Evolutionary conservation across 2,888 invertebrate species (phyloP).

Genomic region (Tenthredo mesomela): DNA sequence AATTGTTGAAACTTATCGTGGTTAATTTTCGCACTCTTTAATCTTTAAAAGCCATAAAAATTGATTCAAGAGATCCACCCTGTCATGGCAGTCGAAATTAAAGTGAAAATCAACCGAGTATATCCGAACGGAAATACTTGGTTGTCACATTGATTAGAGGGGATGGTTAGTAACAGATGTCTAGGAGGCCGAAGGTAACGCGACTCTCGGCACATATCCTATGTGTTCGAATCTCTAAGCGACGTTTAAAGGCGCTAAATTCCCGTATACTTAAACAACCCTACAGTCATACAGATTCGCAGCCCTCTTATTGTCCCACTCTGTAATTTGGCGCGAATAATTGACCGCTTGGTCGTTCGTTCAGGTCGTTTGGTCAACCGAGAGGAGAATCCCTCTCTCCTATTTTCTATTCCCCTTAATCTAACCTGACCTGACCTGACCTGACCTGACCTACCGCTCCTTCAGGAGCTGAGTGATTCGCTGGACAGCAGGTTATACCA

Average conservation of each 20-base stretch:
- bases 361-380: conserved; percentile 26
- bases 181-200: background rate
- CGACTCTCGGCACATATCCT: background rate
- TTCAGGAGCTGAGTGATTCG: conserved; percentile 20
- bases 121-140: background rate
- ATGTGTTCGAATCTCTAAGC: conserved; percentile 1
- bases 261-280: background rate
- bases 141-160: background rate
- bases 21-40: background rate
- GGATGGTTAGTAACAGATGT: conserved; percentile 7
- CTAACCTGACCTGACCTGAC: conserved; percentile 57
- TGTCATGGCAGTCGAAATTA: background rate
- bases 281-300: conserved; percentile 50
- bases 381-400: conserved; percentile 4
- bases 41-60: background rate
- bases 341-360: conserved; percentile 29
- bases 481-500: conserved; percentile 9
- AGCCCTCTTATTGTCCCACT: conserved; percentile 56
- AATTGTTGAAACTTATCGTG: background rate
- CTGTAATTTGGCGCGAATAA: conserved; percentile 40
- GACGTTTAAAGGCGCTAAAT: conserved; percentile 2
- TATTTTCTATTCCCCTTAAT: conserved; percentile 38
- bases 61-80: background rate
- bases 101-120: background rate
- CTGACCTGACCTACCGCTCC: conserved; percentile 53